Base-by-base conservation (phyloP, 1,140 invertebrate species). In the Drosophila hydei region DNA sequence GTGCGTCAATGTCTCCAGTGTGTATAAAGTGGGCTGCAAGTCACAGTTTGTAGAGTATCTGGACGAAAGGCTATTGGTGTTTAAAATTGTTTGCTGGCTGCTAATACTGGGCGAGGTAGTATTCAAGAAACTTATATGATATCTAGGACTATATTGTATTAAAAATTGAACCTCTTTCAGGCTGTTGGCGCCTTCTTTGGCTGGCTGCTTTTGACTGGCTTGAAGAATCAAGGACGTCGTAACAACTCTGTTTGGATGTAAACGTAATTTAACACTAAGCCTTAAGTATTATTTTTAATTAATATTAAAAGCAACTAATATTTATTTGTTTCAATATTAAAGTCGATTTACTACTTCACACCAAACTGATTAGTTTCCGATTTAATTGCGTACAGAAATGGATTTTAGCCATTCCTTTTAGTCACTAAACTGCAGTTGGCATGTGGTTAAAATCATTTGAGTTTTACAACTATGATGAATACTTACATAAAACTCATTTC, bases 161-260 rank as follows among this genome's bases (percentile, higher is more conserved):
- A 9, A 3, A 36, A 18, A 2, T 43, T 30, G 18, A 1, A 27
- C 33, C 23, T 2, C 36, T 55, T 75, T 14, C 40, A 90, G 89
- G 71, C 58, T 38, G 47, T 78, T 48, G 89, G 75, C 16, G 89
- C 78, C 11, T 61, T 78, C 8, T 72, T 90, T 5, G 89, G 72
- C 42, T 90, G 89, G 89, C 8, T 89, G 52, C 59, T 90, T 4
- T 76, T 79, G 36, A 91, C 77, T 19, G 87, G 81, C 7, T 36
- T 90, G 4, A 89, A 89, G 58, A 91, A 91, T 14, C 70, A 89
- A 42, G 85, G 72, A 27, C 75, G 89, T 3, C 85, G 89, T 14
- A 77, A 79, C 18, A 90, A 91, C 72, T 70, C 84, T n/a, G 83
- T 77, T 21, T 91, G 89, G 89, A 90, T 90, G 85, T 91, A 59